Percentiles rank a stretch among this genome's conserved stretches.
Evolutionary conservation across 2,888 invertebrate species (phyloP).

Genomic region (Spatulosminthurus flaviceps): DNA sequence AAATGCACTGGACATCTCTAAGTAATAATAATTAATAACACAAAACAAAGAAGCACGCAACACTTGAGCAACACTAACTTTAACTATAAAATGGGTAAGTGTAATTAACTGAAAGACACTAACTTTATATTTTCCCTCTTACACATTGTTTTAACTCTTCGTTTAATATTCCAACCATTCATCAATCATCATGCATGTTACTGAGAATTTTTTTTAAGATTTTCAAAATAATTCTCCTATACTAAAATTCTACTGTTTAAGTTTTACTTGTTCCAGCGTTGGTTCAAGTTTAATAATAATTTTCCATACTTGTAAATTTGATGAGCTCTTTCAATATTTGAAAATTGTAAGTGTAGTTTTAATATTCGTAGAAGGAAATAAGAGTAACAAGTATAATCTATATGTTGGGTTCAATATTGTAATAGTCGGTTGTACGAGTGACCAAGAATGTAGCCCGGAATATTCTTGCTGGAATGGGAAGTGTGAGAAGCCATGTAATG

Average conservation of each 20-base stretch:
- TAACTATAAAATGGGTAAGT: conserved; percentile 35
- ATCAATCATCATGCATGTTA: conserved; percentile 39
- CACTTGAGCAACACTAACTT: conserved; percentile 40
- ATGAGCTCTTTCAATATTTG: no score
- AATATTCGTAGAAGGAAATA: not conserved
- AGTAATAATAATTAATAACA: conserved; percentile 39
- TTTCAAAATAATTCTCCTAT: no score
- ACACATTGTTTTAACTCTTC: conserved; percentile 5
- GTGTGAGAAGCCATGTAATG: conserved; percentile 74
- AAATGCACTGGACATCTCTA: conserved; percentile 20
- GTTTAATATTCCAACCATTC: conserved; percentile 23
- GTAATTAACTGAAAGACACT: conserved; percentile 1
- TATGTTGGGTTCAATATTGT: conserved; percentile 3
- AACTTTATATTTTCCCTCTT: conserved; percentile 10
- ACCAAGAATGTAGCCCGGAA: conserved; percentile 84
- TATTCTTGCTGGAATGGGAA: conserved; percentile 80
- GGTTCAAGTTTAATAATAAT: no score
- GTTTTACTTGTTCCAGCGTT: no score
- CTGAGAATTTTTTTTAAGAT: no score
- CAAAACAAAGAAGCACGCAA: conserved; percentile 35
- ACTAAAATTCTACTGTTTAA: no score
- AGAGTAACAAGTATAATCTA: not conserved
- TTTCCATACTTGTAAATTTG: no score
- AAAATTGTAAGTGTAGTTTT: no score
- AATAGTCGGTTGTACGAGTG: conserved; percentile 74